Conservation (phyloP, 2,113 vertebrate genomes). For the Pao palembangensis region DNA sequence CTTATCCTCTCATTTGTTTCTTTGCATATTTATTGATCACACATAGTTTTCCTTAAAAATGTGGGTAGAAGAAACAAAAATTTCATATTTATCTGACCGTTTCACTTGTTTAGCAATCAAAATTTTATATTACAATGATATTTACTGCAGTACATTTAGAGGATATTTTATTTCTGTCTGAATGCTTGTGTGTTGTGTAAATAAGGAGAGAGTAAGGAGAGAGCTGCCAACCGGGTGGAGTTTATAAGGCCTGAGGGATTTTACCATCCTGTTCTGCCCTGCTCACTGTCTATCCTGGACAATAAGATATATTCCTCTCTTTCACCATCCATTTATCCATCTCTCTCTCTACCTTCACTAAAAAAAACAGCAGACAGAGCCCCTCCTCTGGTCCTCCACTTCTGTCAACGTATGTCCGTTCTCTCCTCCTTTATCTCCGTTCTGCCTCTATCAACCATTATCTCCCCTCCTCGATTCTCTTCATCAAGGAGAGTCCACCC, state of each 20-base stretch:
- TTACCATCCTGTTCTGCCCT: slow-evolving; percentile 64
- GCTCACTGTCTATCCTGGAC: slow-evolving; percentile 61
- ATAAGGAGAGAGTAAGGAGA: slow-evolving; percentile 49
- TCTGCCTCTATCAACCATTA: slow-evolving; percentile 52
- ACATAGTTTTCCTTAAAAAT: background rate
- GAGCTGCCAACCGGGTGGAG: slow-evolving; percentile 68
- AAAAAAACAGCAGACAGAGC: slow-evolving; percentile 54
- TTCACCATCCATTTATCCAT: slow-evolving; percentile 32
- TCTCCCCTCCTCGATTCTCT: slow-evolving; percentile 61
- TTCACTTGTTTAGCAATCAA: no score
- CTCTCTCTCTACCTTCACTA: slow-evolving; percentile 23
- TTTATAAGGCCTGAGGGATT: slow-evolving; percentile 67
- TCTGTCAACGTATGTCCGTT: slow-evolving; percentile 60
- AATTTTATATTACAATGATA: background rate
- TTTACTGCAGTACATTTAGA: no score
- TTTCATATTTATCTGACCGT: no score
- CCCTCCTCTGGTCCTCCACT: slow-evolving; percentile 50
- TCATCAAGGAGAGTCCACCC: slow-evolving; percentile 57
- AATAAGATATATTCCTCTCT: slow-evolving; percentile 58
- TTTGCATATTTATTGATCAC: background rate
- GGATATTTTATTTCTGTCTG: slow-evolving; percentile 17
- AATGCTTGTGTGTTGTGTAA: slow-evolving; percentile 41
- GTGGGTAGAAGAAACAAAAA: no score
- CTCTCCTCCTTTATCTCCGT: slow-evolving; percentile 55
- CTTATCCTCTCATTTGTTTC: no score